Conservation (phyloP, 37 sponge, comb jelly and placozoan genomes). For the Tethya wilhelma region DNA sequence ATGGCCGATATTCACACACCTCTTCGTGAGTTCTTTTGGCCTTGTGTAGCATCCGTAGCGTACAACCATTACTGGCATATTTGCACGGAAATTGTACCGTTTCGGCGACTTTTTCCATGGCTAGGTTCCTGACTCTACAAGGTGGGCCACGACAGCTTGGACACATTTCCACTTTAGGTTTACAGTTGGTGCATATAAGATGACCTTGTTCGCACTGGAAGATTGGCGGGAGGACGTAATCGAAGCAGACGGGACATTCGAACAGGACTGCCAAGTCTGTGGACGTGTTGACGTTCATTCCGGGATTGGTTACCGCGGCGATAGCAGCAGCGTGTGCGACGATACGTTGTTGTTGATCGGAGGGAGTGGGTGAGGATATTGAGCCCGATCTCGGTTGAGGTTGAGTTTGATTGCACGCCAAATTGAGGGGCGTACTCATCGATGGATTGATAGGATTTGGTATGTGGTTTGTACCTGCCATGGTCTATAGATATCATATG, state of each 20-base stretch:
- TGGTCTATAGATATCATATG: no score
- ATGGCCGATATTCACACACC: conserved; percentile 89
- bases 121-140: conserved; percentile 88
- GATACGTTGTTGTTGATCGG: neutral
- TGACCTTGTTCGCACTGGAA: conserved; percentile 97
- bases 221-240: conserved; percentile 97
- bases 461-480: no score
- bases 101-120: conserved; percentile 97
- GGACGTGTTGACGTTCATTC: neutral
- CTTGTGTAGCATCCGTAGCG: conserved; percentile 68
- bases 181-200: conserved; percentile 90
- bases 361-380: neutral
- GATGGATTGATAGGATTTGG: no score
- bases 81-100: conserved; percentile 92
- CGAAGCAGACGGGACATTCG: conserved; percentile 98
- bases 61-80: conserved; percentile 83
- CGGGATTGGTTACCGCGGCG: neutral
- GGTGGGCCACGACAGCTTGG: conserved; percentile 92
- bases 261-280: conserved; percentile 84
- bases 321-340: neutral
- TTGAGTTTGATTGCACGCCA: no score
- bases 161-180: conserved; percentile 85
- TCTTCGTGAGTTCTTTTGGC: conserved; percentile 89
- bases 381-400: neutral
- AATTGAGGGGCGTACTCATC: no score